Base-by-base conservation (phyloP, 2,797 vertebrate species). In the Bovichtus diacanthus region DNA sequence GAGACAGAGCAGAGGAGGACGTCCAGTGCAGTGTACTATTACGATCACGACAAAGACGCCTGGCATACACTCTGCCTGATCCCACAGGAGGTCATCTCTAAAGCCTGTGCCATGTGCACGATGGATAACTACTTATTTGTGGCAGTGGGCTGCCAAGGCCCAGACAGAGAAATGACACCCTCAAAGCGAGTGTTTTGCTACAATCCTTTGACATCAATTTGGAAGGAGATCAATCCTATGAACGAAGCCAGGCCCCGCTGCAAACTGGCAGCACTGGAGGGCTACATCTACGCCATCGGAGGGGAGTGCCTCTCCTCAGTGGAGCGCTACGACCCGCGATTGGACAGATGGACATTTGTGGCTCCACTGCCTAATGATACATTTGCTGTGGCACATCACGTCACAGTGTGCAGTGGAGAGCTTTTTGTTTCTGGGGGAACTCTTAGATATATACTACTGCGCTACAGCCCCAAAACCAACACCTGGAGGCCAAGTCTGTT, bases 101-200 rank as follows among this genome's bases (percentile, higher is more conserved):
- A 85, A 67, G 97, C 97, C 1, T 96, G 96, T 0, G 95, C 98
- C 46, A 65, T 96, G 90, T 97, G 97, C 79, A 96, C 95, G 31
- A 96, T 99, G 94, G 98, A 98, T 91, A 99, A 99, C 88, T 99
- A 99, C 82, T 93, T 99, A 63, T 99, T 98, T 0, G 87, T 99
- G 61, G 96, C 94, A 16, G 93, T 96, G 0, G 98, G 97, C 56
- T 97, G 97, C 25, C 93, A 96, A 86, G 93, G 95, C 11, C 23
- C 21, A 0, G 93, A 94, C 43, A 70, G 41, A 50, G 85, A 58
- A 6, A 92, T 91, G 78, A 94, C 82, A 46, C 96, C 97, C 3
- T 98, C 97, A 70, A 96, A 93, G 71, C 95, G 93, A 1, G 97
- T 97, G 85, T 97, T 98, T 94, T 98, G 97, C 94, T 99, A 96